phyloP scores from a whole-genome alignment of 2,888 invertebrate genomes.

The Leucozona laternaria region DNA sequence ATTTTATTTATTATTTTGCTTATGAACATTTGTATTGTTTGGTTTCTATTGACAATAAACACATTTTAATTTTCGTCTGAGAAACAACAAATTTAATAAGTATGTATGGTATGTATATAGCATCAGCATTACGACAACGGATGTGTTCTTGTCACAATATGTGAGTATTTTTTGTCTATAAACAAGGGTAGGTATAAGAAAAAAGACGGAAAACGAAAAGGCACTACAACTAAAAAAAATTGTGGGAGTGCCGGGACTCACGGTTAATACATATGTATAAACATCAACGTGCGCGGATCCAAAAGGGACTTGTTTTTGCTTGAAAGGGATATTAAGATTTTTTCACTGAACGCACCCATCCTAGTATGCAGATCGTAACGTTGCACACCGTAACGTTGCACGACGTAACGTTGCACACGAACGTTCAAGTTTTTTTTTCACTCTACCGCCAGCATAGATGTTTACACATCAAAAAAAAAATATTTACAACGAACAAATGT shows the following conservation, averaged over 20 bases:
- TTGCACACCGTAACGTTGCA: no score
- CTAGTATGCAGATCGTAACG: no score
- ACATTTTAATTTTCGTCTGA: conserved; percentile 13
- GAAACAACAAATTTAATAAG: conserved; percentile 14
- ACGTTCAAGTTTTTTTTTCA: no score
- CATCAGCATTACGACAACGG: conserved; percentile 25
- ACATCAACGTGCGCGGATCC: no score
- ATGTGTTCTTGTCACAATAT: background rate
- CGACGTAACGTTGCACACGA: no score
- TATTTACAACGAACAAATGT: background rate
- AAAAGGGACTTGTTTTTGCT: no score
- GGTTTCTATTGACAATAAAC: conserved; percentile 58
- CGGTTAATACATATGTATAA: no score
- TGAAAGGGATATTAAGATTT: no score
- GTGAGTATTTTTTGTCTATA: conserved; percentile 1
- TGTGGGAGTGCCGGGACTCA: no score
- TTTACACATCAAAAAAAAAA: no score
- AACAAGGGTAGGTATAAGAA: background rate
- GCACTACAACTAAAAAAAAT: background rate
- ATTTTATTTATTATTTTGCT: conserved; percentile 12
- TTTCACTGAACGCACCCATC: no score
- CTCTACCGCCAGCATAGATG: no score
- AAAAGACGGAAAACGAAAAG: background rate
- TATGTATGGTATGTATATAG: conserved; percentile 10
- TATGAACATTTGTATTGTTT: conserved; percentile 36